These are phyloP conservation scores for Drosophila grimshawi DNA, from an alignment of 1,140 invertebrate genomes.

Conservation along the genomic window DNA sequence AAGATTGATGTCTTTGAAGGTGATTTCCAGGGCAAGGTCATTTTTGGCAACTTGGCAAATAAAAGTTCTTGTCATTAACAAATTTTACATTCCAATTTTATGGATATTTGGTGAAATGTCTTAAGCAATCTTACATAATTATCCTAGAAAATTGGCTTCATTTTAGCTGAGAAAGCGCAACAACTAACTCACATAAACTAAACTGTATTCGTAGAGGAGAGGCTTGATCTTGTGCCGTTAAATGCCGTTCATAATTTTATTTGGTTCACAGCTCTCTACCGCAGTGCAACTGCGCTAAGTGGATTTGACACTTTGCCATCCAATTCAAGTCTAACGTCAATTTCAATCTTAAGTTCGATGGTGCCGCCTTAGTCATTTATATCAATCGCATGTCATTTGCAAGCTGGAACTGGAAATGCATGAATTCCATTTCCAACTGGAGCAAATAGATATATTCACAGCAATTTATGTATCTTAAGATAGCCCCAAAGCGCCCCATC, in stretches of 20 bases:
- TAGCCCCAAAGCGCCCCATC: conserved; percentile 12
- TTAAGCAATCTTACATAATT: too few relatives aligned
- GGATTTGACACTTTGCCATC: not conserved
- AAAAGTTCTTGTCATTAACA: too few relatives aligned
- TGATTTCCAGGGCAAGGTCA: too few relatives aligned
- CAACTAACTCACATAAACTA: not conserved
- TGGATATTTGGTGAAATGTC: too few relatives aligned
- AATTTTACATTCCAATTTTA: too few relatives aligned
- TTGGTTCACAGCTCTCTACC: too few relatives aligned
- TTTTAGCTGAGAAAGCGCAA: not conserved
- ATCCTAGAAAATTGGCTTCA: too few relatives aligned
- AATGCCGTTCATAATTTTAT: conserved; percentile 5
- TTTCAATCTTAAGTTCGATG: not conserved
- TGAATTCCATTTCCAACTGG: conserved; percentile 28
- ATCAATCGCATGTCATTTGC: conserved; percentile 9
- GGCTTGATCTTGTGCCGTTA: not conserved
- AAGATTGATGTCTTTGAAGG: too few relatives aligned
- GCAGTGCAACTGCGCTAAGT: conserved; percentile 1
- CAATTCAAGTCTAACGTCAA: not conserved
- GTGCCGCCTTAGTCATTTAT: conserved; percentile 2
- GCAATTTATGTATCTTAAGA: conserved; percentile 56
- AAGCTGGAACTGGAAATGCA: conserved; percentile 5
- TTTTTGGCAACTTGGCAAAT: too few relatives aligned
- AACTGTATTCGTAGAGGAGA: not conserved
- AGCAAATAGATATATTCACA: conserved; percentile 41